These are phyloP conservation scores for Atrina japonica DNA, from an alignment of 2,888 invertebrate genomes.

Conservation along the genomic window DNA sequence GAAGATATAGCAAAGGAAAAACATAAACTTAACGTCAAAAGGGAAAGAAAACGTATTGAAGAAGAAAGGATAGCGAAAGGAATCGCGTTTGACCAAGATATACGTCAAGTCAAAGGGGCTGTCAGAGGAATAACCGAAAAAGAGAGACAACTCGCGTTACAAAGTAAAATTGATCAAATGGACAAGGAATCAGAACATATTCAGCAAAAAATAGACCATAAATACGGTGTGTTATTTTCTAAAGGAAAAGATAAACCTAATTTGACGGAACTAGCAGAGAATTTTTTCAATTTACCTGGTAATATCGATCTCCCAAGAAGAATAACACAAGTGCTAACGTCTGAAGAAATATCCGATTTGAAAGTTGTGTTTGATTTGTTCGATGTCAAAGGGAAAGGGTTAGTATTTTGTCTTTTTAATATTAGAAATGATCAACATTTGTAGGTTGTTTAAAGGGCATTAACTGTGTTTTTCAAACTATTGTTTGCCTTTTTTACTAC, in stretches of 20 bases:
- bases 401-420: slow-evolving; percentile 22
- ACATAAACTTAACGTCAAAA: slow-evolving; percentile 30
- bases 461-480: too few species aligned
- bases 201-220: slow-evolving; percentile 30
- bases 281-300: slow-evolving; percentile 50
- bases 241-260: slow-evolving; percentile 49
- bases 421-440: neutral
- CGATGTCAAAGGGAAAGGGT: slow-evolving; percentile 69
- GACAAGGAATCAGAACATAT: slow-evolving; percentile 32
- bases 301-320: slow-evolving; percentile 57
- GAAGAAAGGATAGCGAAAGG: slow-evolving; percentile 26
- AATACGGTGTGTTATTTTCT: slow-evolving; percentile 34
- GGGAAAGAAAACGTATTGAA: slow-evolving; percentile 29
- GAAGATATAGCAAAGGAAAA: slow-evolving; percentile 26
- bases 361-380: slow-evolving; percentile 68
- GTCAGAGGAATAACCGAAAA: slow-evolving; percentile 29
- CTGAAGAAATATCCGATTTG: slow-evolving; percentile 66
- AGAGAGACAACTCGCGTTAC: slow-evolving; percentile 33
- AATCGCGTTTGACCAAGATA: slow-evolving; percentile 30
- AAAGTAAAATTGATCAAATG: slow-evolving; percentile 30
- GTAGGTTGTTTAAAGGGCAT: too few species aligned
- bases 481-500: too few species aligned
- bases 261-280: slow-evolving; percentile 54
- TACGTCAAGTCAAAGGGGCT: slow-evolving; percentile 31
- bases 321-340: slow-evolving; percentile 58